Conservation (phyloP, 1,140 invertebrate species). For the Diplogasteroides magnus region DNA sequence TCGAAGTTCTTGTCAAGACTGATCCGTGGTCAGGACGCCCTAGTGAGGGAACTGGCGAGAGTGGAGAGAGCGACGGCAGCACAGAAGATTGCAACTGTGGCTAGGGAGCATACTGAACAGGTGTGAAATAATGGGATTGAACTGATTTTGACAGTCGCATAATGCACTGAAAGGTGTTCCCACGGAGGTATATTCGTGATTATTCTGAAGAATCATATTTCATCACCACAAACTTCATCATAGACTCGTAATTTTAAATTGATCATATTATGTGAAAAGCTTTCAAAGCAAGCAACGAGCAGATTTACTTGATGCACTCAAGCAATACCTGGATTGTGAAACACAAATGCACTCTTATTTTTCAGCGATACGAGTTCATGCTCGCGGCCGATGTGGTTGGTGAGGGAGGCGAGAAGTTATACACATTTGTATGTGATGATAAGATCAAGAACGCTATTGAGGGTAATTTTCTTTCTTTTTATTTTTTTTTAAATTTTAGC, state of each 20-base stretch:
- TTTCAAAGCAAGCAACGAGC: too few species aligned
- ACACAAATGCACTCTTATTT: not conserved
- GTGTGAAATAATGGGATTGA: not conserved
- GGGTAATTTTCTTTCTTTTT: not conserved
- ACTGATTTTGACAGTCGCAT: too few species aligned
- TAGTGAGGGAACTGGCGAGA: not conserved
- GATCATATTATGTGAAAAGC: too few species aligned
- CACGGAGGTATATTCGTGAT: too few species aligned
- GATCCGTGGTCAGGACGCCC: not conserved
- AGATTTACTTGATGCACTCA: too few species aligned
- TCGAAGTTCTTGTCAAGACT: not conserved
- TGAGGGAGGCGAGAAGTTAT: not conserved
- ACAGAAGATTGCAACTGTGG: not conserved
- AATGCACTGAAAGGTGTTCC: too few species aligned
- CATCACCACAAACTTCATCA: too few species aligned
- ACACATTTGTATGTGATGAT: not conserved
- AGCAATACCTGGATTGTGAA: not conserved
- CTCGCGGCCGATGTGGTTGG: too few species aligned
- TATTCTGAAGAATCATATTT: too few species aligned
- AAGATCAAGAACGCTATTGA: not conserved
- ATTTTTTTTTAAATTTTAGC: too few species aligned
- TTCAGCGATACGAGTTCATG: not conserved
- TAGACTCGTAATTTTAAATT: too few species aligned
- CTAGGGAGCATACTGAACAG: not conserved
- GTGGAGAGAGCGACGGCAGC: not conserved